phyloP scores from a whole-genome alignment of 1,140 invertebrate species.

The Zeugodacus cucurbitae region DNA sequence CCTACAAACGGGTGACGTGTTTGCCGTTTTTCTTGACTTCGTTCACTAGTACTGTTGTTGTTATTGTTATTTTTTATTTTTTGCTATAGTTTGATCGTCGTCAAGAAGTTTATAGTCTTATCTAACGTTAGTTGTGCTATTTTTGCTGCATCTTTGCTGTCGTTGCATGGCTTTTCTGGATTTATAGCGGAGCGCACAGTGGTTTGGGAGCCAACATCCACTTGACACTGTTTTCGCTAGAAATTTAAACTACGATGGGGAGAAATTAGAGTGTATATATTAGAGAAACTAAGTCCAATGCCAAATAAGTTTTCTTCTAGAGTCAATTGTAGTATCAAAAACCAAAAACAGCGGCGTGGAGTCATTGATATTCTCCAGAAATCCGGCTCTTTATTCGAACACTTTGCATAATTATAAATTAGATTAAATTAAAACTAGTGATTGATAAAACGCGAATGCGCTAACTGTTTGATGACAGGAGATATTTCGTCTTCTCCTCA shows the following conservation, averaged over 20 bases:
- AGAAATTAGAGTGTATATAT: neutral
- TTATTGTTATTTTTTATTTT: neutral
- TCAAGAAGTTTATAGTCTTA: constrained; percentile 29
- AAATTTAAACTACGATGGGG: neutral
- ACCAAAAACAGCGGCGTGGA: too few relatives aligned
- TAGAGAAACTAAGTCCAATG: too few relatives aligned
- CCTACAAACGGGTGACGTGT: neutral
- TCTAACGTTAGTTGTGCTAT: constrained; percentile 28
- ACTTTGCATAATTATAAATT: too few relatives aligned
- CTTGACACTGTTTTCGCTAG: too few relatives aligned
- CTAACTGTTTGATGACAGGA: too few relatives aligned
- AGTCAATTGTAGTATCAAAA: too few relatives aligned
- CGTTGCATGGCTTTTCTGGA: neutral
- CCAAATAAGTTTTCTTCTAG: too few relatives aligned
- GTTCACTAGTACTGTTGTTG: neutral
- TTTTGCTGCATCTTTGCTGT: neutral
- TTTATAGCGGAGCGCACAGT: neutral
- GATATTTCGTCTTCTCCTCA: too few relatives aligned
- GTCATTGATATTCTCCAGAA: too few relatives aligned
- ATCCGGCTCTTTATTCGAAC: too few relatives aligned
- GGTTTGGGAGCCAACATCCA: neutral
- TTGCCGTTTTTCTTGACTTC: neutral
- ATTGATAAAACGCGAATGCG: too few relatives aligned
- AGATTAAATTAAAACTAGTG: too few relatives aligned
- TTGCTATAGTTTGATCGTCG: constrained; percentile 26